Conservation (phyloP, 2,113 vertebrate genomes). For the Hepsetus odoe region DNA sequence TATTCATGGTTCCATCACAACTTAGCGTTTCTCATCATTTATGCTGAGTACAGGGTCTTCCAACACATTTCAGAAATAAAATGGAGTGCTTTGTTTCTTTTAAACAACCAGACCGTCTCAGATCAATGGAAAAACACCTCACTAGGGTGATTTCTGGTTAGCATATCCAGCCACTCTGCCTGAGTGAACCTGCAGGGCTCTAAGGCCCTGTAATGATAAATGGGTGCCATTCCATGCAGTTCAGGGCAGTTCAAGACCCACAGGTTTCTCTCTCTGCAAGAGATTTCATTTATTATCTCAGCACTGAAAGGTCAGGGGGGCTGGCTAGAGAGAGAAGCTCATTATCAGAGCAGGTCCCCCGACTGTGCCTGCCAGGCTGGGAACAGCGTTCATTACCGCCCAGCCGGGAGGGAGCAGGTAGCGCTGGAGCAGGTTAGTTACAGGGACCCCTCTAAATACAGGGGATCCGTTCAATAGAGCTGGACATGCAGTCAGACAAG, state of each 20-base stretch:
- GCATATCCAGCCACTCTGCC: slow-evolving; percentile 27
- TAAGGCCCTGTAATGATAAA: slow-evolving; percentile 41
- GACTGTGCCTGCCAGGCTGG: slow-evolving; percentile 12
- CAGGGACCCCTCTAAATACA: background rate
- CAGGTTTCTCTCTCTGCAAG: slow-evolving; percentile 39
- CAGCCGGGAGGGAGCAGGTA: slow-evolving; percentile 25
- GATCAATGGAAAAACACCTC: background rate
- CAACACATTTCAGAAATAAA: too few species aligned
- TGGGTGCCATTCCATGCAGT: slow-evolving; percentile 29
- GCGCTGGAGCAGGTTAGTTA: slow-evolving; percentile 15
- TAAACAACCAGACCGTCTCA: too few species aligned
- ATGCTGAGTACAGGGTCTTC: too few species aligned
- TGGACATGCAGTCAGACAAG: background rate
- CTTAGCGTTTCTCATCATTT: too few species aligned
- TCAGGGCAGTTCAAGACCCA: slow-evolving; percentile 25
- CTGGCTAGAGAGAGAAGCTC: slow-evolving; percentile 48
- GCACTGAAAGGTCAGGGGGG: slow-evolving; percentile 54
- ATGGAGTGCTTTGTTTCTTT: too few species aligned
- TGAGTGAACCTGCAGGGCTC: slow-evolving; percentile 26
- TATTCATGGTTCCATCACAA: too few species aligned
- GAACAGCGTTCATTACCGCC: slow-evolving; percentile 49
- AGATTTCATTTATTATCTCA: slow-evolving; percentile 51
- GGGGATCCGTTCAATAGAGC: background rate
- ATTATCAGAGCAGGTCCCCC: slow-evolving; percentile 51
- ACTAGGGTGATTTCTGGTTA: slow-evolving; percentile 20